These are phyloP conservation scores for Acronicta psi DNA, from an alignment of 2,888 invertebrate species.

Conservation along the genomic window DNA sequence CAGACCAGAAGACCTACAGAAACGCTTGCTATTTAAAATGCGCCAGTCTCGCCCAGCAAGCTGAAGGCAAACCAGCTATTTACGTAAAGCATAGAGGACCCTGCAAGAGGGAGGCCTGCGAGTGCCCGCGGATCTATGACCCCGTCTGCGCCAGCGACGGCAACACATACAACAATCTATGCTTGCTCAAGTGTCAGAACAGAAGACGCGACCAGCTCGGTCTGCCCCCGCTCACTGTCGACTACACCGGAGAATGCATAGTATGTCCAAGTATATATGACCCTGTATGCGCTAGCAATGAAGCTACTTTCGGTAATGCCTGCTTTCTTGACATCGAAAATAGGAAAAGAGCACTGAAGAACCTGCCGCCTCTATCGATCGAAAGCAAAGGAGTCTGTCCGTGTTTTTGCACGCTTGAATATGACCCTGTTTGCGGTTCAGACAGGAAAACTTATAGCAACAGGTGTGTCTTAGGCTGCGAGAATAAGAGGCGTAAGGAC, in stretches of 20 bases:
- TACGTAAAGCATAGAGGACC: conserved; percentile 41
- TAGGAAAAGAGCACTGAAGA: conserved; percentile 16
- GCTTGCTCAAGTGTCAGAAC: conserved; percentile 61
- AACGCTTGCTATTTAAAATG: conserved; percentile 38
- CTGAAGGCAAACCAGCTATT: conserved; percentile 34
- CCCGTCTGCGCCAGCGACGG: conserved; percentile 62
- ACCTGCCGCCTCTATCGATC: conserved; percentile 33
- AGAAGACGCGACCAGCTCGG: conserved; percentile 49
- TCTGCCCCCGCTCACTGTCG: conserved; percentile 32
- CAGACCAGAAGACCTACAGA: too few relatives aligned
- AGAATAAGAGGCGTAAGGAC: too few relatives aligned
- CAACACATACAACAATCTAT: conserved; percentile 61
- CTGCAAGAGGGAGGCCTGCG: conserved; percentile 55
- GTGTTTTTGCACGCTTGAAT: too few relatives aligned
- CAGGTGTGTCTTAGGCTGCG: too few relatives aligned
- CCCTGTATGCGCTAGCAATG: conserved; percentile 34
- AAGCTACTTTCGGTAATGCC: conserved; percentile 57
- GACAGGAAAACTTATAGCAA: too few relatives aligned
- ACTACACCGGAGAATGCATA: conserved; percentile 19
- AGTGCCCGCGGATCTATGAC: conserved; percentile 22
- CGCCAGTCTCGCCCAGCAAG: conserved; percentile 26
- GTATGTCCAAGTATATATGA: too few relatives aligned
- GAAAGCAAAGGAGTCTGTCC: conserved; percentile 49
- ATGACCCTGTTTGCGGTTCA: too few relatives aligned
- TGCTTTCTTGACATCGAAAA: conserved; percentile 57